Conservation (phyloP, 2,113 vertebrate genomes). For the Antigone vipio region DNA sequence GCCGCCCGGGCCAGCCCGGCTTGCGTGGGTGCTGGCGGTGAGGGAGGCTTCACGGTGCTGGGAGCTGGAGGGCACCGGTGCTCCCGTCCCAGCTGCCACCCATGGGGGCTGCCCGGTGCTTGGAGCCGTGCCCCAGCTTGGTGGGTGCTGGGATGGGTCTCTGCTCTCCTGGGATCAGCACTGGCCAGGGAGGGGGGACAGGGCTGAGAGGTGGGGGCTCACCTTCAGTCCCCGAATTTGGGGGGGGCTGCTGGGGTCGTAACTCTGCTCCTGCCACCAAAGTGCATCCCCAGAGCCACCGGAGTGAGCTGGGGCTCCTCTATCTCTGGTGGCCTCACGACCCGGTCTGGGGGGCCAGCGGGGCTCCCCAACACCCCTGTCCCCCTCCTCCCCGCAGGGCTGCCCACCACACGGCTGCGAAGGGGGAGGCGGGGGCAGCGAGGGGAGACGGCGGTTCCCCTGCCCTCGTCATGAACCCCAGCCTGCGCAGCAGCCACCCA, state of each 20-base stretch:
- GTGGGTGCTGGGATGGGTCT: not conserved
- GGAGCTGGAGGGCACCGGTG: not conserved
- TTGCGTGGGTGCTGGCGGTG: not conserved
- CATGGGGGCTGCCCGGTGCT: not conserved
- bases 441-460: not conserved
- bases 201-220: not conserved
- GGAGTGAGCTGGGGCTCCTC: rapidly evolving
- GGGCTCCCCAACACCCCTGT: not conserved
- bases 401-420: rapidly evolving
- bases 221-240: not conserved
- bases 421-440: rapidly evolving
- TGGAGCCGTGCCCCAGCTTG: rapidly evolving
- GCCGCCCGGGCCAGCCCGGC: not conserved
- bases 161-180: rapidly evolving
- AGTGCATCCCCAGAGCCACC: not conserved
- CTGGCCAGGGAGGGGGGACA: rapidly evolving
- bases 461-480: not conserved
- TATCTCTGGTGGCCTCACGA: rapidly evolving
- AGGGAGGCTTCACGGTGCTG: not conserved
- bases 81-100: not conserved
- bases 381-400: not conserved
- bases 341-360: rapidly evolving
- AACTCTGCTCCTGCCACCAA: not conserved
- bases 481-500: not conserved
- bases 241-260: not conserved